phyloP scores from a whole-genome alignment of 2,888 invertebrate genomes.

The Pyrocoelia pectoralis region DNA sequence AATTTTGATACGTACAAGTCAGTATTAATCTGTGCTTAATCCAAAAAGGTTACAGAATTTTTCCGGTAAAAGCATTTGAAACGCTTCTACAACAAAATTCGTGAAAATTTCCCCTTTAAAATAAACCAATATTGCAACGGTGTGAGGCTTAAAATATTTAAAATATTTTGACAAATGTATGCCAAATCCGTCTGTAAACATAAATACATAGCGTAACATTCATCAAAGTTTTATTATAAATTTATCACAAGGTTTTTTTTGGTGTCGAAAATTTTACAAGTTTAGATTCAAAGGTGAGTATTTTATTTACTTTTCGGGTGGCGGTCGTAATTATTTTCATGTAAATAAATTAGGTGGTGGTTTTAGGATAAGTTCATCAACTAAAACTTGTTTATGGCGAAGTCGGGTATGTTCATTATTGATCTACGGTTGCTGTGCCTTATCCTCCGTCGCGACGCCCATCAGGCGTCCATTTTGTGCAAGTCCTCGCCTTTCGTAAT shows the following conservation, averaged over 20 bases:
- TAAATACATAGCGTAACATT: conserved; percentile 34
- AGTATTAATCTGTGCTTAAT: conserved; percentile 45
- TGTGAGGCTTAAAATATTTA: conserved; percentile 38
- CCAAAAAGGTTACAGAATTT: conserved; percentile 8
- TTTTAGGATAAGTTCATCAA: conserved; percentile 18
- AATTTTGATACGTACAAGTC: conserved; percentile 45
- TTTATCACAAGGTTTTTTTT: conserved; percentile 23
- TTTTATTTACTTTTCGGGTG: background rate
- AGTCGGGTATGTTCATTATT: conserved; percentile 59
- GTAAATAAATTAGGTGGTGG: background rate
- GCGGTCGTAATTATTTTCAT: background rate
- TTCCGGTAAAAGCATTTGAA: conserved; percentile 10
- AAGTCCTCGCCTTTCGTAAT: conserved; percentile 45
- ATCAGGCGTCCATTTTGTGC: conserved; percentile 57
- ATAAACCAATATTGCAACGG: conserved; percentile 21
- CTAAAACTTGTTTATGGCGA: conserved; percentile 48
- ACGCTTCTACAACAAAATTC: conserved; percentile 20
- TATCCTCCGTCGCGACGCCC: conserved; percentile 58
- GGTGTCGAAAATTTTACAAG: conserved; percentile 4
- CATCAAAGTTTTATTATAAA: conserved; percentile 36
- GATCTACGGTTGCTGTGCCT: conserved; percentile 57
- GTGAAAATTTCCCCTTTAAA: conserved; percentile 29
- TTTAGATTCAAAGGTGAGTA: background rate
- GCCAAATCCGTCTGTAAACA: conserved; percentile 37
- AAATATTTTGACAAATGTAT: conserved; percentile 37